These are phyloP conservation scores for Psylliodes chrysocephalus DNA, from an alignment of 2,888 invertebrate species.

Conservation along the genomic window DNA sequence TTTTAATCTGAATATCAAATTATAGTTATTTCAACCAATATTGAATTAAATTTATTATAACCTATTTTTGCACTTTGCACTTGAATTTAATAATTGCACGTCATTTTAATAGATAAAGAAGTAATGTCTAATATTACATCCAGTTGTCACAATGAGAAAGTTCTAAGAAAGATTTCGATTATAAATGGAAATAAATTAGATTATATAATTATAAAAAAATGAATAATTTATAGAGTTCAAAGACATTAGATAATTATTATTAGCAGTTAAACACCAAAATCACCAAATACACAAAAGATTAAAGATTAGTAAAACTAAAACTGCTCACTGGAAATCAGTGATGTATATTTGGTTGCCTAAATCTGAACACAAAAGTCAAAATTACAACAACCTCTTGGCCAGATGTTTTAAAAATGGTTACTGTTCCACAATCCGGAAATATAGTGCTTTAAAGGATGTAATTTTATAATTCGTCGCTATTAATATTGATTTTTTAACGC, in stretches of 20 bases:
- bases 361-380: not conserved
- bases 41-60: constrained; percentile 8
- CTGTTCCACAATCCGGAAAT: no score
- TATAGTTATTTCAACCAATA: not conserved
- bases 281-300: not conserved
- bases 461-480: no score
- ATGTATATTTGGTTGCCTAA: not conserved
- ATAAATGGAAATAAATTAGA: not conserved
- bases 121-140: constrained; percentile 9
- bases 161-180: no score
- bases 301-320: not conserved
- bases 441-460: no score
- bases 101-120: constrained; percentile 17
- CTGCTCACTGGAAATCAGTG: no score
- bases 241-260: not conserved
- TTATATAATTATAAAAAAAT: not conserved
- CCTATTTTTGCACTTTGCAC: constrained; percentile 4
- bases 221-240: not conserved
- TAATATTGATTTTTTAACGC: no score
- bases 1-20: not conserved
- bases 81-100: constrained; percentile 22
- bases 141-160: not conserved
- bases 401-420: no score
- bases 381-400: no score
- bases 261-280: not conserved